Conservation (phyloP, 2,113 vertebrate species). For the Coptodon rendalli region DNA sequence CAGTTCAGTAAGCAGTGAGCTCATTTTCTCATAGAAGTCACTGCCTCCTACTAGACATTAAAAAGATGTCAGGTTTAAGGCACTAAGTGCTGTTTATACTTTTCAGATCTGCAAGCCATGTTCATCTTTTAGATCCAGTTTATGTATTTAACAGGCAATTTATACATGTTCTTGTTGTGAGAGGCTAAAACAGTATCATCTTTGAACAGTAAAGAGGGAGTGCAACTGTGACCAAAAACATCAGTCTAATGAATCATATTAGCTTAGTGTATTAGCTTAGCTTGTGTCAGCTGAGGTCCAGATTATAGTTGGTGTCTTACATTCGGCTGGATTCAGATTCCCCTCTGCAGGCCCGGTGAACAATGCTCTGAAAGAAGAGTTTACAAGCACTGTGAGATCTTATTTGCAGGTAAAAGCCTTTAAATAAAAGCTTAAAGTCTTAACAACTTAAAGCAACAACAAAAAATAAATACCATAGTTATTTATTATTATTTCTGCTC, state of each 20-base stretch:
- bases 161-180: neutral
- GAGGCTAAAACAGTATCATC: neutral
- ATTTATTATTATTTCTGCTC: neutral
- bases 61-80: neutral
- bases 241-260: neutral
- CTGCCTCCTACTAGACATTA: neutral
- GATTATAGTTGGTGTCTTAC: slow-evolving; percentile 73
- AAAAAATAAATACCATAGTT: neutral
- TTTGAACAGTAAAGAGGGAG: neutral
- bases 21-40: neutral
- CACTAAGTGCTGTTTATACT: neutral
- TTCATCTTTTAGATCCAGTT: neutral
- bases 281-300: neutral
- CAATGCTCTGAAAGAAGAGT: slow-evolving; percentile 75
- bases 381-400: neutral
- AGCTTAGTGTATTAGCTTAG: neutral
- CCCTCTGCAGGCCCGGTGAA: slow-evolving; percentile 78
- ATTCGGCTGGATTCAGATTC: slow-evolving; percentile 93
- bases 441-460: neutral
- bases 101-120: neutral
- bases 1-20: neutral
- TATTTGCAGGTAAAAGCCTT: neutral
- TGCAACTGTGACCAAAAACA: neutral
- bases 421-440: neutral
- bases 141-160: neutral